phyloP scores from a whole-genome alignment of 2,888 invertebrate genomes.

The Kuschelorhynchus macadamiae region DNA sequence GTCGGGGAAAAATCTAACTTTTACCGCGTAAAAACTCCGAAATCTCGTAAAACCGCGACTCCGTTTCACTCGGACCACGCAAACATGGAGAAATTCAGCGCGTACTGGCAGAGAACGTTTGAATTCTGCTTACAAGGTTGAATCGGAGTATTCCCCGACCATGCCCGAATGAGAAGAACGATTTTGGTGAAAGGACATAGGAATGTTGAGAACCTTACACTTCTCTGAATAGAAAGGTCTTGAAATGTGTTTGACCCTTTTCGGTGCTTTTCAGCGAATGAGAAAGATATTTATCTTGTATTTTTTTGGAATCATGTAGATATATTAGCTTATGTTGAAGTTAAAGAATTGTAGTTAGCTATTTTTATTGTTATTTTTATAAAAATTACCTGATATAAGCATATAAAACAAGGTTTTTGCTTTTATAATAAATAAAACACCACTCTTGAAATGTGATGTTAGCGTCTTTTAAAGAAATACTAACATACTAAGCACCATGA shows the following conservation, averaged over 20 bases:
- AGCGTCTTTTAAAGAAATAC: too few species aligned
- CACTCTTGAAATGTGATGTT: too few species aligned
- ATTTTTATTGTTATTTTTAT: too few species aligned
- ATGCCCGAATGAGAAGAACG: slow-evolving; percentile 36
- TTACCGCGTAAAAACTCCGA: slow-evolving; percentile 11
- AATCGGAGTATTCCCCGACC: slow-evolving; percentile 40
- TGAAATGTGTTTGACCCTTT: slow-evolving; percentile 35
- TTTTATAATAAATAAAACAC: too few species aligned
- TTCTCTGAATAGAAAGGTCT: slow-evolving; percentile 41
- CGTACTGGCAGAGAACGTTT: slow-evolving; percentile 29
- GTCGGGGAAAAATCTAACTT: neutral
- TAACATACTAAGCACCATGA: too few species aligned
- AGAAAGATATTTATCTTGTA: slow-evolving; percentile 28
- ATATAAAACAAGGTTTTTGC: too few species aligned
- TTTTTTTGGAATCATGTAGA: too few species aligned
- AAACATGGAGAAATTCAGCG: slow-evolving; percentile 33
- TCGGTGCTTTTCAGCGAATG: slow-evolving; percentile 6
- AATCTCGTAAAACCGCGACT: slow-evolving; percentile 15
- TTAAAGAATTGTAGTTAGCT: too few species aligned
- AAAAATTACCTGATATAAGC: too few species aligned
- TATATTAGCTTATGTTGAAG: too few species aligned
- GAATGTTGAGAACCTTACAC: slow-evolving; percentile 43
- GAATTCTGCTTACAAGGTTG: slow-evolving; percentile 36
- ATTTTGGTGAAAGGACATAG: slow-evolving; percentile 37
- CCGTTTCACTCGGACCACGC: slow-evolving; percentile 24